Base-by-base conservation (phyloP, 1,140 invertebrate species). In the Calephelis virginiensis region DNA sequence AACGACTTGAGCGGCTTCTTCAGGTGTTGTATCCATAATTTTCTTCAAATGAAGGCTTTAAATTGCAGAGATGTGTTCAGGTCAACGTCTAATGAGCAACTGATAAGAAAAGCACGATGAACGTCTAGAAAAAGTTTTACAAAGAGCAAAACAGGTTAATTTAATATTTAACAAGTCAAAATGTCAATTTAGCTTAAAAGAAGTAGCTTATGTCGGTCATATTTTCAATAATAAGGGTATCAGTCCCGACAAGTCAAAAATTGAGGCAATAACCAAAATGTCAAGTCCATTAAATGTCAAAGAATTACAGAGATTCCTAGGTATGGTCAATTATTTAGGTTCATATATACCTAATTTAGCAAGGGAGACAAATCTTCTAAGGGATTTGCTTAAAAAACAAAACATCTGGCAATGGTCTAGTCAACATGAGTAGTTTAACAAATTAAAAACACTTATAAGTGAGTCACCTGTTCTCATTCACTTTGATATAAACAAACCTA, bases 311-410 rank as follows among this genome's bases (percentile, higher is more conserved):
- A 53, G 68, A 66, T 50, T 70, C 47, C n/a, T 66, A 14, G 68
- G 64, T 7, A 70, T 70, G 68, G 48, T 66, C 8, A 66, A 62
- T 47, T 70, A 63, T 56, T 11, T 70, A 60, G 38, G 47, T 56
- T 61, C 59, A 48, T 69, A 65, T 56, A 69, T 69, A 40, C 28
- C 45, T 14, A 60, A 63, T 14, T 59, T 82, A 61, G 64, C 80
- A 17, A 38, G 75, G 12, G n/a, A 70, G 38, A 74, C 78, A 0
- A 66, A 63, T 17, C 69, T 64, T 60, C 67, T 86, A 13, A 53
- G 46, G 60, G 60, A 37, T 40, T 28, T 61, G 1, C 6, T 61
- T n/a, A 40, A 40, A 12, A 61, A 61, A 43, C n/a, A 40, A n/a
- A 61, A 38, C 11, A 43, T n/a, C 8, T 61, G 59, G 59, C n/a